Percentiles rank a stretch among this genome's conserved stretches.
Conservation (phyloP, 2,113 vertebrate genomes). For the Solea solea region DNA sequence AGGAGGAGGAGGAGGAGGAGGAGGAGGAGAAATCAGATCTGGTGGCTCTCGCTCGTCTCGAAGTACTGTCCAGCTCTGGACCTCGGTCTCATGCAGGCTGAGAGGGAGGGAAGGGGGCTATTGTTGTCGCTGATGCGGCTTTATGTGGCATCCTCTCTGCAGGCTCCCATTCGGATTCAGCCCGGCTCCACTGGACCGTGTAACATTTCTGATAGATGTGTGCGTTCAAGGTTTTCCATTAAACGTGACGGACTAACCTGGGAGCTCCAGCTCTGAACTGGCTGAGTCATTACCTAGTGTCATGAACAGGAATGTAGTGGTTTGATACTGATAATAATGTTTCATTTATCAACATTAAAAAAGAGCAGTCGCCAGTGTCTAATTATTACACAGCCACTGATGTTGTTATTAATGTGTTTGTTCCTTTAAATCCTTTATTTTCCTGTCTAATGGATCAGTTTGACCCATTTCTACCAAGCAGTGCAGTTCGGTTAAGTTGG, state of each 20-base stretch:
- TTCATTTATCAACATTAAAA: background rate
- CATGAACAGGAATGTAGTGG: conserved; percentile 45
- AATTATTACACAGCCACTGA: conserved; percentile 10
- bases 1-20: conserved; percentile 40
- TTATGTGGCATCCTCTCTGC: conserved; percentile 41
- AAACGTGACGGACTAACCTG: conserved; percentile 37
- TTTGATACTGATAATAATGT: conserved; percentile 3
- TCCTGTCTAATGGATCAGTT: no score
- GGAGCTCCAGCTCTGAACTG: conserved; percentile 45
- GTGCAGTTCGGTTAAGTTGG: no score
- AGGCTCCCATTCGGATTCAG: conserved; percentile 4
- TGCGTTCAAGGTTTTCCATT: conserved; percentile 43
- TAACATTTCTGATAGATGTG: conserved; percentile 31
- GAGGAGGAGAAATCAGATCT: conserved; percentile 68
- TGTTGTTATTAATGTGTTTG: conserved; percentile 24
- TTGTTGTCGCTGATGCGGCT: conserved; percentile 62
- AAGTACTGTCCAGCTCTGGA: conserved; percentile 80
- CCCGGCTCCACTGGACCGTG: conserved; percentile 12
- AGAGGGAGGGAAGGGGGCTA: conserved; percentile 10
- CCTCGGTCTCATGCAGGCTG: conserved; percentile 26
- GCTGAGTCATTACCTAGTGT: conserved; percentile 49
- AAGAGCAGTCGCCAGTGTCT: conserved; percentile 35
- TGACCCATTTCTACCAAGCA: no score
- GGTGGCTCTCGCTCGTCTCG: conserved; percentile 78
- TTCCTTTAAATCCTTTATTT: conserved; percentile 36